Conservation (phyloP, 2,797 vertebrate genomes). For the Gymnoscopelus braueri region DNA sequence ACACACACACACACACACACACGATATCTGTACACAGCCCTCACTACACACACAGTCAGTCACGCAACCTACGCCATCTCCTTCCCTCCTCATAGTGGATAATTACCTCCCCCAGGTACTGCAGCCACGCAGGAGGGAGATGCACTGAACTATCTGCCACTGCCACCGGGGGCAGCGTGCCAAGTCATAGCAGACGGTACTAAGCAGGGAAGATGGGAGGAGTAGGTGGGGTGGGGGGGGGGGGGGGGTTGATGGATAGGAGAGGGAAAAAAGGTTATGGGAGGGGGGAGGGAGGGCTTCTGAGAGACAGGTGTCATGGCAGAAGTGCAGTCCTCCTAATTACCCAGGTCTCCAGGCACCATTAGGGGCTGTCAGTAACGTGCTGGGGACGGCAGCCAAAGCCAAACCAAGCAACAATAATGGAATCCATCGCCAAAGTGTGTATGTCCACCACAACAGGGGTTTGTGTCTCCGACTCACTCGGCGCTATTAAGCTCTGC, state of each 20-base stretch:
- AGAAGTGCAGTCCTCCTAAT: slow-evolving; percentile 64
- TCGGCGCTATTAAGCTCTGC: no score
- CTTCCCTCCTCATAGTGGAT: slow-evolving; percentile 62
- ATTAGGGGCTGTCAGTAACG: slow-evolving; percentile 73
- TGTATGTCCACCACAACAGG: background rate
- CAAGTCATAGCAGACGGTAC: slow-evolving; percentile 71
- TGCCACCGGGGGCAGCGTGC: slow-evolving; percentile 69
- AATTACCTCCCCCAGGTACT: slow-evolving; percentile 81
- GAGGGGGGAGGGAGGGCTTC: slow-evolving; percentile 49
- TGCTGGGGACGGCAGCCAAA: slow-evolving; percentile 51
- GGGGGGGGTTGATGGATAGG: slow-evolving; percentile 6
- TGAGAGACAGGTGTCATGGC: slow-evolving; percentile 70
- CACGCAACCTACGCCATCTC: slow-evolving; percentile 3
- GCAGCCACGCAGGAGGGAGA: slow-evolving; percentile 7
- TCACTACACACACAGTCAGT: slow-evolving; percentile 15
- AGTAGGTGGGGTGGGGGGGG: slow-evolving; percentile 31
- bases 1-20: no score
- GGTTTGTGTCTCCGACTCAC: no score
- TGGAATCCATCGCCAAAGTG: slow-evolving; percentile 28
- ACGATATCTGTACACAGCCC: slow-evolving; percentile 20
- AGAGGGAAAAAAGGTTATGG: slow-evolving; percentile 40
- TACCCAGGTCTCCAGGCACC: slow-evolving; percentile 68
- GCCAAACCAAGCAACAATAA: slow-evolving; percentile 44
- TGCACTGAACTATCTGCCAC: background rate
- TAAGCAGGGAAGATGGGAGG: slow-evolving; percentile 55